phyloP scores from a whole-genome alignment of 2,797 vertebrate genomes.

The Thaleichthys pacificus region DNA sequence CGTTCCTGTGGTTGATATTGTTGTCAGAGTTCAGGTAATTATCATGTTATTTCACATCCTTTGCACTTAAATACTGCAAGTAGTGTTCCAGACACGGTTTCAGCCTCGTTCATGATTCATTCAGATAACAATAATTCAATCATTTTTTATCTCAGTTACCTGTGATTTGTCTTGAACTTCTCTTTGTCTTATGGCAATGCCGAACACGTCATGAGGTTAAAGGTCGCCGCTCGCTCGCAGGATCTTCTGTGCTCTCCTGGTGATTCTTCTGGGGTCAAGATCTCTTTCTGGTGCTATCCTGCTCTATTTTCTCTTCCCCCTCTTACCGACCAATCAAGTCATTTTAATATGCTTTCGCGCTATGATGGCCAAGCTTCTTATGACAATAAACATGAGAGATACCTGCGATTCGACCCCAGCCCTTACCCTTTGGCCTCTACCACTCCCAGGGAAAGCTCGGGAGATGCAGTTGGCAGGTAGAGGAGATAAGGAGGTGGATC shows the following conservation, averaged over 20 bases:
- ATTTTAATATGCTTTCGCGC: conserved; percentile 34
- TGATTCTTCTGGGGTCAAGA: conserved; percentile 35
- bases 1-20: background rate
- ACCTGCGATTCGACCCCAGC: conserved; percentile 36
- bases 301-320: conserved; percentile 31
- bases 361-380: conserved; percentile 33
- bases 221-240: conserved; percentile 4
- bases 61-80: too few relatives aligned
- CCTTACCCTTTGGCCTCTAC: conserved; percentile 44
- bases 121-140: too few relatives aligned
- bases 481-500: conserved; percentile 59
- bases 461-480: conserved; percentile 60
- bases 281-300: conserved; percentile 28
- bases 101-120: too few relatives aligned
- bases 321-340: conserved; percentile 21
- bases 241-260: background rate
- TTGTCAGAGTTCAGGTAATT: background rate
- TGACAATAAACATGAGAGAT: conserved; percentile 20
- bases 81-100: too few relatives aligned
- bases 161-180: too few relatives aligned
- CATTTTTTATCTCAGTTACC: too few relatives aligned
- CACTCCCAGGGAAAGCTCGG: conserved; percentile 72
- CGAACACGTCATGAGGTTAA: background rate
- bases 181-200: too few relatives aligned
- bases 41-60: background rate